Percentiles rank a stretch among this genome's conserved stretches.
Conservation (phyloP, 92 coral and sea anemone genomes). For the Bergia puertoricense region DNA sequence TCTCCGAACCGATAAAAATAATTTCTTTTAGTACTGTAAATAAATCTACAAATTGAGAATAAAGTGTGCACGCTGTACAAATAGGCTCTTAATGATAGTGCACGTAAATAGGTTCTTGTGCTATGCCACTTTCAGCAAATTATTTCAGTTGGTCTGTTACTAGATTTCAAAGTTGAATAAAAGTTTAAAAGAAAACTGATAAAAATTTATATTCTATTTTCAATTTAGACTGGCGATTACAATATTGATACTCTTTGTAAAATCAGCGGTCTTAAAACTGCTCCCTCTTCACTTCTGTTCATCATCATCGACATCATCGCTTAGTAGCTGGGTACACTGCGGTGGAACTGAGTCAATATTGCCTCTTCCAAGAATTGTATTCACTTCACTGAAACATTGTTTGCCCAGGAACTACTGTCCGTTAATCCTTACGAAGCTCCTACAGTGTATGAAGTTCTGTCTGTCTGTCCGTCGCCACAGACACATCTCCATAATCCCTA, state of each 20-base stretch:
- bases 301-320: background rate
- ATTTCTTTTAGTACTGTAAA: background rate
- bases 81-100: no score
- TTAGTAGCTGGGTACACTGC: background rate
- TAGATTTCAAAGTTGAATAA: background rate
- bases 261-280: background rate
- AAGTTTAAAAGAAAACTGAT: background rate
- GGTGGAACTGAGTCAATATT: background rate
- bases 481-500: background rate
- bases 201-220: background rate
- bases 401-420: background rate
- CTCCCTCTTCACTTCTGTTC: background rate
- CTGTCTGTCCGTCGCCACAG: background rate
- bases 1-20: background rate
- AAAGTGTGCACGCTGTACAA: background rate
- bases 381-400: background rate
- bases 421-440: background rate
- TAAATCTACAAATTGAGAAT: background rate
- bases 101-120: no score
- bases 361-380: background rate
- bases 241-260: background rate
- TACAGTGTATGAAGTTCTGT: background rate
- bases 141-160: background rate
- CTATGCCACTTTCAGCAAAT: background rate
- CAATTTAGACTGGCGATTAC: background rate